A percentile compares a stretch with the other conserved stretches of the same genome.
phyloP scores from a whole-genome alignment of 2,797 vertebrate species.

The Dipus sagitta region DNA sequence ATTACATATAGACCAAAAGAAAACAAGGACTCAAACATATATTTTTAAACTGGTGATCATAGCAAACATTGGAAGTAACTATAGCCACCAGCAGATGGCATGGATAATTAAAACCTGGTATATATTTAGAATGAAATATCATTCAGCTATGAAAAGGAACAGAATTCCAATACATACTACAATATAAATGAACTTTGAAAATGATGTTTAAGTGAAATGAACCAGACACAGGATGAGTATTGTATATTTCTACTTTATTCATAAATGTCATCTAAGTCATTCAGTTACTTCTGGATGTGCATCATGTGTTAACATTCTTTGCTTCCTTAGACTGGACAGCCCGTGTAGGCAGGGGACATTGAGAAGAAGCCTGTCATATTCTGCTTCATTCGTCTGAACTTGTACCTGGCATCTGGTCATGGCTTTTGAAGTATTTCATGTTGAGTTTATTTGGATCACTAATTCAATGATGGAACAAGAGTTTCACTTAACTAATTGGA shows the following conservation, averaged over 20 bases:
- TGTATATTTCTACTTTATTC: conserved; percentile 38
- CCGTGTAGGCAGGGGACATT: neutral
- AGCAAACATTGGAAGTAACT: neutral
- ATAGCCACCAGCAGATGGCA: neutral
- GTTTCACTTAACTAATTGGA: conserved; percentile 21
- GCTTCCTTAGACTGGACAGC: neutral
- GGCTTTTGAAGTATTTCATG: neutral
- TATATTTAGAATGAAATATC: neutral
- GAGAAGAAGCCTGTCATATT: neutral
- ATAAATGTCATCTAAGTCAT: neutral
- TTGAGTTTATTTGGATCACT: too few species aligned
- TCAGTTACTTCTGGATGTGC: neutral
- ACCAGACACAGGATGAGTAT: neutral
- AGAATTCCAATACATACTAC: neutral
- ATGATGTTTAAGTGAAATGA: neutral
- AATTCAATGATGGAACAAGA: neutral
- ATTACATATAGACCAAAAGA: neutral
- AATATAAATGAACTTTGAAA: neutral
- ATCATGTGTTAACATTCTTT: neutral
- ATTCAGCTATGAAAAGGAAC: conserved; percentile 1
- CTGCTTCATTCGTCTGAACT: conserved; percentile 33
- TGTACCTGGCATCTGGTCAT: neutral
- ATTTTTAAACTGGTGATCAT: neutral
- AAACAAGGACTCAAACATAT: neutral
- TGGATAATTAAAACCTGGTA: neutral